A percentile compares a stretch with the other conserved stretches of the same genome.
Conservation (phyloP, 2,113 vertebrate species). For the Ammodytes dubius region DNA sequence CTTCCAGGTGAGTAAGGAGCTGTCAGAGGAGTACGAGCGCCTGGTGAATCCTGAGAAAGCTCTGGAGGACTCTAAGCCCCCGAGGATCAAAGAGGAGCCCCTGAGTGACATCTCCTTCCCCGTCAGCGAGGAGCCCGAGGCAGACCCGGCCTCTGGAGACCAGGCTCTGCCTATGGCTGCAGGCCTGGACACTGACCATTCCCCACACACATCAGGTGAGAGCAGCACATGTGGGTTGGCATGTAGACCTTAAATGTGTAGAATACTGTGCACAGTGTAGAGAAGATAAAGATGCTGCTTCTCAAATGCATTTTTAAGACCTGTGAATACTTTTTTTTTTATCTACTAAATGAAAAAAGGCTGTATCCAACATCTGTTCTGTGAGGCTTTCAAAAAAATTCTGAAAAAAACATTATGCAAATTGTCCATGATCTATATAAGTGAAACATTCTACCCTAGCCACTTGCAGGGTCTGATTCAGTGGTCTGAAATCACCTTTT, state of each 20-base stretch:
- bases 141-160: conserved; percentile 92
- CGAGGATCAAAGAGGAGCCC: conserved; percentile 95
- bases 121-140: conserved; percentile 93
- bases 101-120: conserved; percentile 94
- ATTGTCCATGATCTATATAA: too few relatives aligned
- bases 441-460: too few relatives aligned
- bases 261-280: background rate
- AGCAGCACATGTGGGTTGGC: background rate
- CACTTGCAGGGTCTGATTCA: background rate
- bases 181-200: conserved; percentile 92
- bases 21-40: conserved; percentile 96
- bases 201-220: conserved; percentile 93
- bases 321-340: too few relatives aligned
- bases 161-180: conserved; percentile 92
- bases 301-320: too few relatives aligned
- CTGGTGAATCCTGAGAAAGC: conserved; percentile 97
- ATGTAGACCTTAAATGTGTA: background rate
- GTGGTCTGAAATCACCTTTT: background rate
- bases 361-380: too few relatives aligned
- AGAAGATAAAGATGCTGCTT: background rate
- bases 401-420: too few relatives aligned
- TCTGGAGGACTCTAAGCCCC: conserved; percentile 94
- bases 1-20: conserved; percentile 93
- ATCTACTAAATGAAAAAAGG: too few relatives aligned
- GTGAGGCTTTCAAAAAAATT: too few relatives aligned